Conservation (phyloP, 2,888 invertebrate genomes). For the Syritta pipiens region DNA sequence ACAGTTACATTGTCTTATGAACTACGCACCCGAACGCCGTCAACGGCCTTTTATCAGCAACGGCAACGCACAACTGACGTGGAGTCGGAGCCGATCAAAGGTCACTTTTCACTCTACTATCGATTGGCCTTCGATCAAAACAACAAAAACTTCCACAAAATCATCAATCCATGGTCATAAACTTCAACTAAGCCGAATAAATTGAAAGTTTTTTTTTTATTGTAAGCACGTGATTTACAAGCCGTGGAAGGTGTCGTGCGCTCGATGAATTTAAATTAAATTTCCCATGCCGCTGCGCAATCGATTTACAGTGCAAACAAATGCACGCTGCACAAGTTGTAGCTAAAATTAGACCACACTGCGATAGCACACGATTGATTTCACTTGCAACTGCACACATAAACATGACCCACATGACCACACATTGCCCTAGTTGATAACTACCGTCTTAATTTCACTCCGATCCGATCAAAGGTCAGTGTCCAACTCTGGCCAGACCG, state of each 20-base stretch:
- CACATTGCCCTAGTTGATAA: slow-evolving; percentile 7
- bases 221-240: too few relatives aligned
- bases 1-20: too few relatives aligned
- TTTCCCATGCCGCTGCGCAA: too few relatives aligned
- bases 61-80: background rate
- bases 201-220: too few relatives aligned
- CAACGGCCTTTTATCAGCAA: background rate
- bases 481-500: background rate
- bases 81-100: background rate
- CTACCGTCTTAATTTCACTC: background rate
- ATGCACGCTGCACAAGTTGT: background rate
- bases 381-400: background rate
- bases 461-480: slow-evolving; percentile 29
- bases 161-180: too few relatives aligned
- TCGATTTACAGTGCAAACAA: background rate
- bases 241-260: too few relatives aligned
- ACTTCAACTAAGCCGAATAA: too few relatives aligned
- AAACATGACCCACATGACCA: slow-evolving; percentile 14
- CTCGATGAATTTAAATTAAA: too few relatives aligned
- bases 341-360: slow-evolving; percentile 12
- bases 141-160: too few relatives aligned
- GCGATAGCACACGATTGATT: background rate
- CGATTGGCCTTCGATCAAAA: too few relatives aligned
- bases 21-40: background rate
- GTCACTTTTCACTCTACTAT: background rate